These are phyloP conservation scores for Anorthoa munda DNA, from an alignment of 2,888 invertebrate species.

Conservation along the genomic window DNA sequence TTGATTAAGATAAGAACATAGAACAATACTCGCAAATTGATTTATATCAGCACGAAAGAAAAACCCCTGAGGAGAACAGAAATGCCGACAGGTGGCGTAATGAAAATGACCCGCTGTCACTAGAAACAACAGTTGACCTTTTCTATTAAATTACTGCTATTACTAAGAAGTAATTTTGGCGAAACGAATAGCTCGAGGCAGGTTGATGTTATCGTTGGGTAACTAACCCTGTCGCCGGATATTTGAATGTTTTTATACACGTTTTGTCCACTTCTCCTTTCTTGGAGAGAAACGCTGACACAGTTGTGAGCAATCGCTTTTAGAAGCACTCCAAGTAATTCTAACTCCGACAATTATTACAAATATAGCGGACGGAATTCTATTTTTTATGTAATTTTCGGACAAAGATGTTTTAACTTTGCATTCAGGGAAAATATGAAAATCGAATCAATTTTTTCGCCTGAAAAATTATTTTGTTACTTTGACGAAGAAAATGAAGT, in stretches of 20 bases:
- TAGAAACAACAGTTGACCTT: slow-evolving; percentile 73
- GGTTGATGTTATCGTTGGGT: slow-evolving; percentile 64
- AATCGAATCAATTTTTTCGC: background rate
- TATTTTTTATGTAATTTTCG: slow-evolving; percentile 31
- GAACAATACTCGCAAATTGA: slow-evolving; percentile 63
- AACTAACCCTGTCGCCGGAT: slow-evolving; percentile 57
- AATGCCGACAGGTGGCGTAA: slow-evolving; percentile 63
- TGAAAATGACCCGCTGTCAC: slow-evolving; percentile 71
- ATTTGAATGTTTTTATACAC: slow-evolving; percentile 65
- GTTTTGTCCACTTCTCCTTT: slow-evolving; percentile 48
- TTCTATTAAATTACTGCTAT: slow-evolving; percentile 73
- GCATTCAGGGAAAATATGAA: background rate
- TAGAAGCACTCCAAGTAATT: slow-evolving; percentile 49
- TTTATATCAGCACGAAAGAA: slow-evolving; percentile 52
- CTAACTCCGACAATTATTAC: slow-evolving; percentile 33
- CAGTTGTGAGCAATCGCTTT: slow-evolving; percentile 39
- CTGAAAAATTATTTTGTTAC: slow-evolving; percentile 3
- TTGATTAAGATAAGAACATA: slow-evolving; percentile 59
- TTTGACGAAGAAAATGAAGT: slow-evolving; percentile 6
- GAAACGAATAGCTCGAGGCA: slow-evolving; percentile 67
- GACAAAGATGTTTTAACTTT: background rate
- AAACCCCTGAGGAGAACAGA: slow-evolving; percentile 24
- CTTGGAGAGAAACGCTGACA: slow-evolving; percentile 40
- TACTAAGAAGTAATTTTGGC: slow-evolving; percentile 71
- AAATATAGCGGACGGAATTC: slow-evolving; percentile 20